A percentile compares a stretch with the other conserved stretches of the same genome.
Evolutionary conservation across 2,113 vertebrate genomes (phyloP).

Genomic region (Corapipo altera): DNA sequence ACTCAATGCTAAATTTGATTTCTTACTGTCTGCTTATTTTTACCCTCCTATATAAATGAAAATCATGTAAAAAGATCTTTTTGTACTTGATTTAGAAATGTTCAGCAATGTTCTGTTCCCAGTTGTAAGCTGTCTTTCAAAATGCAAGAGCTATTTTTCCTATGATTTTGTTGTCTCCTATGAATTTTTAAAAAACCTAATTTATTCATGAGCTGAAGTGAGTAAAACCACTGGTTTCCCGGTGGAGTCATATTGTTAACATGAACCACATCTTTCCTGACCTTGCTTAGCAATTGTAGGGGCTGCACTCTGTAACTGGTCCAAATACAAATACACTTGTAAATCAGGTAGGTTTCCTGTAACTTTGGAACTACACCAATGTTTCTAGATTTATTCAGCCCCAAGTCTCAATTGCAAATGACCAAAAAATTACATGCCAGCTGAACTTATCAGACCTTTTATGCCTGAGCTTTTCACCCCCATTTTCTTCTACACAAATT

Average conservation of each 20-base stretch:
- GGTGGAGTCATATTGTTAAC: not conserved
- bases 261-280: conserved; percentile 28
- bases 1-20: not conserved
- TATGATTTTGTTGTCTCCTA: conserved; percentile 15
- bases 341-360: conserved; percentile 3
- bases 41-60: conserved; percentile 1
- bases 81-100: conserved; percentile 18
- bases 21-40: not conserved
- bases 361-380: not conserved
- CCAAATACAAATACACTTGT: conserved; percentile 1
- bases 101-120: not conserved
- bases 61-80: conserved; percentile 15
- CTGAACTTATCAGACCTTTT: not conserved
- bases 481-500: not conserved
- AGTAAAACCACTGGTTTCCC: not conserved
- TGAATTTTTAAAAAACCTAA: conserved; percentile 14
- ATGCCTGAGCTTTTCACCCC: not conserved
- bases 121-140: not conserved
- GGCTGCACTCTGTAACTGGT: not conserved
- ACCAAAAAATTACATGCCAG: not conserved
- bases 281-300: not conserved
- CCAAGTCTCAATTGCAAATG: not conserved
- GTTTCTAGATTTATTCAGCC: not conserved
- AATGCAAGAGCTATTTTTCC: not conserved
- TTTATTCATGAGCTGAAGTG: conserved; percentile 49